Conservation (phyloP, 2,797 vertebrate species). For the Phalanger gymnotis region DNA sequence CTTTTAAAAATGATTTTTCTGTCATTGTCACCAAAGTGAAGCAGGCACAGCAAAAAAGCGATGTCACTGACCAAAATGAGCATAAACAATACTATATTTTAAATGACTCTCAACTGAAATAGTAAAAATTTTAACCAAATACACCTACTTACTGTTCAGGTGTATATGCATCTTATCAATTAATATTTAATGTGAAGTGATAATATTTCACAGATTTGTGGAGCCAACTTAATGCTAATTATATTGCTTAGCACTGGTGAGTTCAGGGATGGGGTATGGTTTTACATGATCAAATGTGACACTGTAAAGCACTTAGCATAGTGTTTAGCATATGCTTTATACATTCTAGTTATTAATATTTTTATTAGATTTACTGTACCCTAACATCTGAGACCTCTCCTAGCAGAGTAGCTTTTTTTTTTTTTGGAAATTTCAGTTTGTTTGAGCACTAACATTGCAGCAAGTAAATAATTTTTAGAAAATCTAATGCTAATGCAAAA, state of each 20-base stretch:
- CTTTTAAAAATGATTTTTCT: not conserved
- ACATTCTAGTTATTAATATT: not conserved
- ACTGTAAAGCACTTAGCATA: not conserved
- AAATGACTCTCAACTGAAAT: not conserved
- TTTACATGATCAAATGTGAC: not conserved
- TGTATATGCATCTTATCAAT: constrained; percentile 19
- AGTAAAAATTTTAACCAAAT: constrained; percentile 16
- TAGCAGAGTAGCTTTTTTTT: not conserved
- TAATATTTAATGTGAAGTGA: not conserved
- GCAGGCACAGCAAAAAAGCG: not conserved
- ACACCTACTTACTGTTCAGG: not conserved
- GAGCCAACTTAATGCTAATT: constrained; percentile 21
- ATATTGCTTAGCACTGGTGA: constrained; percentile 21
- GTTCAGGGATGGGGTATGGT: not conserved
- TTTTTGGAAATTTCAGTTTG: constrained; percentile 52
- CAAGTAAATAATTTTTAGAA: constrained; percentile 64
- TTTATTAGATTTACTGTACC: constrained; percentile 40
- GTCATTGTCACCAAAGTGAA: not conserved
- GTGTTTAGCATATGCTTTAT: not conserved
- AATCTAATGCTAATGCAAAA: constrained; percentile 59
- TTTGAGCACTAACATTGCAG: constrained; percentile 53
- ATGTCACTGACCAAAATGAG: not conserved
- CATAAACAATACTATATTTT: not conserved
- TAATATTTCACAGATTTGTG: constrained; percentile 28
- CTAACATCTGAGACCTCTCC: constrained; percentile 56